These are phyloP conservation scores for Heliconius sara DNA, from an alignment of 2,888 invertebrate species.

Conservation along the genomic window DNA sequence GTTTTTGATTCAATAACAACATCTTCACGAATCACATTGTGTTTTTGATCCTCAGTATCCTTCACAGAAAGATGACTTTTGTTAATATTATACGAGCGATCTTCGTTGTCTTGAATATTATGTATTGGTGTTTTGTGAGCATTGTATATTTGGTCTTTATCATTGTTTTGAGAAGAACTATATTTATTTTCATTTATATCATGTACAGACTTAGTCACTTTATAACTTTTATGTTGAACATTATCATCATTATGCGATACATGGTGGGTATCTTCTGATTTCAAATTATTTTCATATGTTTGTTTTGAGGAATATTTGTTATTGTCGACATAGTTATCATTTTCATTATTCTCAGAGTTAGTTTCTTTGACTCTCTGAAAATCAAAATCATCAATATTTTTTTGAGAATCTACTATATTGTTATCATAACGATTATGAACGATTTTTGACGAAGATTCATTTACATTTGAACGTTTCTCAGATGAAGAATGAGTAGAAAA, in stretches of 20 bases:
- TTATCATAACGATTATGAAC: slow-evolving; percentile 58
- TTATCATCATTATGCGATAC: slow-evolving; percentile 48
- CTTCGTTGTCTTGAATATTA: not conserved
- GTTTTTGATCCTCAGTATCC: slow-evolving; percentile 57
- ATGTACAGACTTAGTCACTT: slow-evolving; percentile 25
- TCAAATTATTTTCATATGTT: slow-evolving; percentile 52
- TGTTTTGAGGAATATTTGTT: slow-evolving; percentile 27
- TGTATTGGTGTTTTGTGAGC: not conserved
- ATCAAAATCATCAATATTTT: slow-evolving; percentile 67
- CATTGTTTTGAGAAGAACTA: not conserved
- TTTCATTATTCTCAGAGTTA: slow-evolving; percentile 39
- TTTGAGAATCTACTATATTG: slow-evolving; percentile 71
- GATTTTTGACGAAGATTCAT: slow-evolving; percentile 61
- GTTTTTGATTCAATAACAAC: slow-evolving; percentile 62
- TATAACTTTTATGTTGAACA: slow-evolving; percentile 22
- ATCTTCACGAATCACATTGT: slow-evolving; percentile 57
- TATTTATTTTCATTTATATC: slow-evolving; percentile 2
- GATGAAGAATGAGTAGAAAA: slow-evolving; percentile 59
- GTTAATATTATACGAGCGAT: slow-evolving; percentile 11
- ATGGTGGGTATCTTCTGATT: slow-evolving; percentile 52
- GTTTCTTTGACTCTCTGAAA: slow-evolving; percentile 47
- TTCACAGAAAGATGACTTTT: slow-evolving; percentile 33
- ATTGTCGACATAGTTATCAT: slow-evolving; percentile 26
- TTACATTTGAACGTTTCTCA: slow-evolving; percentile 60
- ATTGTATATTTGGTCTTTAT: not conserved